Percentiles rank a stretch among this genome's conserved stretches.
These are phyloP conservation scores for Hymenopus coronatus DNA, from an alignment of 2,888 invertebrate genomes.

Conservation along the genomic window DNA sequence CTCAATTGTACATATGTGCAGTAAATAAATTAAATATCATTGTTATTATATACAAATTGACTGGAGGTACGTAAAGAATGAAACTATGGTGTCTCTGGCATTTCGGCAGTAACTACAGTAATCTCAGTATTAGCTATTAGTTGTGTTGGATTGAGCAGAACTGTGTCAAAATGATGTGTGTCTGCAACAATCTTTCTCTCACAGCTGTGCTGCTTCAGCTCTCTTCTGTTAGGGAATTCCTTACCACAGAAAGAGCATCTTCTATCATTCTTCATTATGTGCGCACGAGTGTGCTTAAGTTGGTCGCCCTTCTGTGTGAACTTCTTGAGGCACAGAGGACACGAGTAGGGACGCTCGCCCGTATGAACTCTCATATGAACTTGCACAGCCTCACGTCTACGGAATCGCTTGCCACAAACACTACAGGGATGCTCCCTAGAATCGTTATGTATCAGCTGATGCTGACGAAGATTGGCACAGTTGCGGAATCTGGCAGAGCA, in stretches of 20 bases:
- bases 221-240: background rate
- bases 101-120: background rate
- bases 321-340: background rate
- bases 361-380: background rate
- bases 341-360: background rate
- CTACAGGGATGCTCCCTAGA: background rate
- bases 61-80: no score
- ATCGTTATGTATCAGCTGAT: background rate
- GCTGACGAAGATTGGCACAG: background rate
- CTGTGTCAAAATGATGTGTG: background rate
- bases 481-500: background rate
- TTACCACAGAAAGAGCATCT: background rate
- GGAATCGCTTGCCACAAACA: background rate
- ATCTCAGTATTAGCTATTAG: background rate
- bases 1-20: no score
- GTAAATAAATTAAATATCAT: no score
- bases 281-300: background rate
- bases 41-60: no score
- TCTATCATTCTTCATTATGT: background rate
- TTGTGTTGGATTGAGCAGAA: background rate
- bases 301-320: background rate
- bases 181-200: background rate
- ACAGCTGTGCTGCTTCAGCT: background rate
- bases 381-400: background rate
- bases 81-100: background rate